A percentile compares a stretch with the other conserved stretches of the same genome.
Conservation (phyloP, 2,797 vertebrate species). For the Halcyon smyrnensis region DNA sequence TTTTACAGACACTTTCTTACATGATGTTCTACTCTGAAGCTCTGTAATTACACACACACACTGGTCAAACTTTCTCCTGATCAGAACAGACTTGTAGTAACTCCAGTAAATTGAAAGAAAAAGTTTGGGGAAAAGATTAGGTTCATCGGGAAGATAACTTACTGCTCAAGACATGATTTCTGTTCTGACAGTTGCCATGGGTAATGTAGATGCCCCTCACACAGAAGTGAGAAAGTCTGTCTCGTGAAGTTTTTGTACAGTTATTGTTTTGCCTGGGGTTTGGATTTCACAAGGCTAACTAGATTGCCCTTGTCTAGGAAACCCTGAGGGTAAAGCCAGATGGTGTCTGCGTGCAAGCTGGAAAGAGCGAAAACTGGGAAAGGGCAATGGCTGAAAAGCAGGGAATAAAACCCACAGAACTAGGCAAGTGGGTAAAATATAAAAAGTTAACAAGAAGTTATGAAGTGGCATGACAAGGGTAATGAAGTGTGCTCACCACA, state of each 20-base stretch:
- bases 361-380: neutral
- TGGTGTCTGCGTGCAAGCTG: conserved; percentile 7
- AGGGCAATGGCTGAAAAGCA: conserved; percentile 9
- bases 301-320: conserved; percentile 32
- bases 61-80: conserved; percentile 46
- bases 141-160: neutral
- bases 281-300: conserved; percentile 60
- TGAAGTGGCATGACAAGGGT: neutral
- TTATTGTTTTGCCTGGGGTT: conserved; percentile 20
- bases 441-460: conserved; percentile 7
- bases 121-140: neutral
- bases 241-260: neutral
- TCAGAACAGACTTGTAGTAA: neutral
- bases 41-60: conserved; percentile 13
- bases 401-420: neutral
- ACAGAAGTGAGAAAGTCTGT: conserved; percentile 3
- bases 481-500: neutral
- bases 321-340: neutral
- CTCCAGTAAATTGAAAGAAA: neutral
- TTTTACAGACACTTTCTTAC: conserved; percentile 43
- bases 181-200: neutral
- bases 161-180: neutral
- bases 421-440: neutral
- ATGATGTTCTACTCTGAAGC: neutral
- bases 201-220: neutral